Evolutionary conservation across 2,888 invertebrate species (phyloP).

Genomic region (Dasypolia templi): DNA sequence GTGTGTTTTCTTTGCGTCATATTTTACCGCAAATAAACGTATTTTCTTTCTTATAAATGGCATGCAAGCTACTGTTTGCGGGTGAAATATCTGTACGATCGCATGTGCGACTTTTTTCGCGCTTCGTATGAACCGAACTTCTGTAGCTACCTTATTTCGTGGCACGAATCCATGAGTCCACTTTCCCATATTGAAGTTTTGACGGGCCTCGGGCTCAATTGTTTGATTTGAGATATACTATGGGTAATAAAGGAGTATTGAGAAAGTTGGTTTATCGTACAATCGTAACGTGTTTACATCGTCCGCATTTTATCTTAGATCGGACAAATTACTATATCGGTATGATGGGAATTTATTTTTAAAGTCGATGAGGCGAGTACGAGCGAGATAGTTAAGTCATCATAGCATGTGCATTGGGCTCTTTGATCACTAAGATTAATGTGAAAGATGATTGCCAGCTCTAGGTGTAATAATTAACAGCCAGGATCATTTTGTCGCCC

Average conservation of each 20-base stretch:
- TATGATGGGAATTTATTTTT: conserved; percentile 56
- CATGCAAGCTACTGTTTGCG: background rate
- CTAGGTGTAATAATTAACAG: background rate
- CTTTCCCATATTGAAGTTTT: conserved; percentile 80
- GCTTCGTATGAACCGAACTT: background rate
- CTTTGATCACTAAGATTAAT: conserved; percentile 25
- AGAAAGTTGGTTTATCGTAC: conserved; percentile 63
- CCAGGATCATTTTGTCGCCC: background rate
- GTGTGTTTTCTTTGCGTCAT: too few relatives aligned
- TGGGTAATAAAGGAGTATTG: conserved; percentile 66
- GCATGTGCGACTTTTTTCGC: background rate
- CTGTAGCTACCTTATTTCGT: background rate
- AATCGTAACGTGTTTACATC: conserved; percentile 57
- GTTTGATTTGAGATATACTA: conserved; percentile 72
- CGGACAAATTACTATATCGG: conserved; percentile 61
- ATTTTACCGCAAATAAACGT: too few relatives aligned
- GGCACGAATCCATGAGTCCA: conserved; percentile 53
- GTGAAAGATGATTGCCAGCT: background rate
- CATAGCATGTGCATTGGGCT: conserved; percentile 11
- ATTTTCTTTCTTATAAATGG: background rate
- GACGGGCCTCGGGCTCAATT: conserved; percentile 69
- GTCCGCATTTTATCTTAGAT: conserved; percentile 57
- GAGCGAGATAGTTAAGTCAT: conserved; percentile 35
- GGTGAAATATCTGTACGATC: background rate
- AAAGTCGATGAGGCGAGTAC: conserved; percentile 31